These are phyloP conservation scores for Pseudomyrmex pallidus DNA, from an alignment of 1,140 invertebrate species.

Conservation along the genomic window DNA sequence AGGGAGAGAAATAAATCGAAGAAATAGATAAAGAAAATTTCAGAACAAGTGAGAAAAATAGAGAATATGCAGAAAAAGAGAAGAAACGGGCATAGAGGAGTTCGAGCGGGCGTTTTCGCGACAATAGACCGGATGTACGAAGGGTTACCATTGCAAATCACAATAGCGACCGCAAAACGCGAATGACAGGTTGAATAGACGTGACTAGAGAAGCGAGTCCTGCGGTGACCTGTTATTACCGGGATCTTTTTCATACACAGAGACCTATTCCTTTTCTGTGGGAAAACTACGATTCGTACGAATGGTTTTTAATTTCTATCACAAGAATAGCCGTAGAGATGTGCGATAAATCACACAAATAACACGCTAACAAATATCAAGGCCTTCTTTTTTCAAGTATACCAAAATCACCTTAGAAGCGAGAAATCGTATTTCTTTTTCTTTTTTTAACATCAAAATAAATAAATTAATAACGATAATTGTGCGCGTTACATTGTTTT, in stretches of 20 bases:
- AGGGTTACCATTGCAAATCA: conserved; percentile 81
- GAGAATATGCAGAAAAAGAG: conserved; percentile 26
- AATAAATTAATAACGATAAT: no score
- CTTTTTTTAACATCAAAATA: no score
- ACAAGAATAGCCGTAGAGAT: background rate
- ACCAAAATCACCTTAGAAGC: no score
- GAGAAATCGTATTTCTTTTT: no score
- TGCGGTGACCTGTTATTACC: conserved; percentile 75
- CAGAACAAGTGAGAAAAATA: conserved; percentile 35
- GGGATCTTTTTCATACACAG: conserved; percentile 67
- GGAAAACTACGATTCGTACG: conserved; percentile 63
- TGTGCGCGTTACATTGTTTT: no score
- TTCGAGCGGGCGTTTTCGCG: conserved; percentile 64
- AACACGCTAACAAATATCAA: no score
- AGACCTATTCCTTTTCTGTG: conserved; percentile 62
- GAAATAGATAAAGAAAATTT: conserved; percentile 1
- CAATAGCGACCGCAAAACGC: conserved; percentile 79
- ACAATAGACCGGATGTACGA: conserved; percentile 81
- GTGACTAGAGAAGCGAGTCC: conserved; percentile 73
- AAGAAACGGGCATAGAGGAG: conserved; percentile 32
- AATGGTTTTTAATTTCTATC: conserved; percentile 60
- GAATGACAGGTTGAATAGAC: conserved; percentile 79
- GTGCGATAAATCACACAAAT: no score
- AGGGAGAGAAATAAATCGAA: background rate
- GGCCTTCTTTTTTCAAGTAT: no score